phyloP scores from a whole-genome alignment of 2,797 vertebrate species.

The Gymnoscopelus braueri region DNA sequence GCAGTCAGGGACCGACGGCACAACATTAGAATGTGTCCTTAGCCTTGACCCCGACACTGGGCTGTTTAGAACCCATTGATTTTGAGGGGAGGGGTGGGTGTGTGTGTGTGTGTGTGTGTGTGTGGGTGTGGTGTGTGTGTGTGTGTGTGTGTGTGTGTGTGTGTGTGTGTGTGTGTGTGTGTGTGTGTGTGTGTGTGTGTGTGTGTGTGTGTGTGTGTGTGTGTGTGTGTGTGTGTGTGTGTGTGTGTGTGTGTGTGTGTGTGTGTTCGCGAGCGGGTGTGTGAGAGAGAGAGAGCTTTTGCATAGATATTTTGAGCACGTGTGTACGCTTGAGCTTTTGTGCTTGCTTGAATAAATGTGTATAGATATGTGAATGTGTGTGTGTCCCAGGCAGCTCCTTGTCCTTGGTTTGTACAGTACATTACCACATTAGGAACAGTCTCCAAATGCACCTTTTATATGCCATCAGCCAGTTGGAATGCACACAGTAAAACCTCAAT shows the following conservation, averaged over 20 bases:
- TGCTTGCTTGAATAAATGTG: background rate
- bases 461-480: too few relatives aligned
- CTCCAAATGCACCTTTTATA: too few relatives aligned
- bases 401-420: too few relatives aligned
- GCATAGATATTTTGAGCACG: background rate
- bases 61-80: background rate
- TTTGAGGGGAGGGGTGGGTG: background rate
- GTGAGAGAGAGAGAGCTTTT: too few relatives aligned
- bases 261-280: background rate
- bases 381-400: too few relatives aligned
- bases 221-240: too few relatives aligned
- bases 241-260: background rate
- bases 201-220: background rate
- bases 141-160: background rate
- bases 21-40: constrained; percentile 11
- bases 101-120: background rate
- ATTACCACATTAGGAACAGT: too few relatives aligned
- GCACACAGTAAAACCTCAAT: too few relatives aligned
- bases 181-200: constrained; percentile 2
- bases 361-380: background rate
- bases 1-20: constrained; percentile 14
- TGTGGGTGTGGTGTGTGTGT: background rate
- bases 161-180: background rate
- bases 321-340: background rate
- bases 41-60: constrained; percentile 2